Percentiles rank a stretch among this genome's conserved stretches.
These are phyloP conservation scores for Aphidius gifuensis DNA, from an alignment of 1,140 invertebrate genomes.

Conservation along the genomic window DNA sequence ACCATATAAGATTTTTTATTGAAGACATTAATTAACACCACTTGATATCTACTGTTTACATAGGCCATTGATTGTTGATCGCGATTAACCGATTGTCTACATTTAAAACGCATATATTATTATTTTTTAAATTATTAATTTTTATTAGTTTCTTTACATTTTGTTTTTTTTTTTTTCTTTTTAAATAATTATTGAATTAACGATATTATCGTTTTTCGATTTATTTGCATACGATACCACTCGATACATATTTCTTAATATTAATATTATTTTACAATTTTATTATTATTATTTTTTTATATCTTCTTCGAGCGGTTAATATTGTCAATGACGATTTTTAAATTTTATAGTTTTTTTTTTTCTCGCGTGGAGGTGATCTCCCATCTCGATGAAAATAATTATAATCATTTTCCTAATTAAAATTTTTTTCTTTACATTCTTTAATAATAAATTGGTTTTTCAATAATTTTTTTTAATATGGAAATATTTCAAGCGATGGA, in stretches of 20 bases:
- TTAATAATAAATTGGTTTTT: neutral
- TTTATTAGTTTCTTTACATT: conserved; percentile 3
- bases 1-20: conserved; percentile 17
- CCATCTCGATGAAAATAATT: neutral
- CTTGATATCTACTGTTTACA: conserved; percentile 30
- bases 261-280: conserved; percentile 23
- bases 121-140: conserved; percentile 16
- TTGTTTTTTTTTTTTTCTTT: conserved; percentile 12
- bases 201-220: neutral
- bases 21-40: conserved; percentile 36
- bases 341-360: conserved; percentile 14
- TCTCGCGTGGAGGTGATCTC: conserved; percentile 14
- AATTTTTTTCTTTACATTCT: neutral
- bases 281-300: no score
- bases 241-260: conserved; percentile 25
- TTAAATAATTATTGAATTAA: neutral
- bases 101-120: conserved; percentile 19
- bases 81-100: conserved; percentile 25
- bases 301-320: conserved; percentile 28
- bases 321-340: conserved; percentile 35
- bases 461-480: neutral
- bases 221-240: conserved; percentile 6
- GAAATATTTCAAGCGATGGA: conserved; percentile 5
- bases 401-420: conserved; percentile 11
- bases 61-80: conserved; percentile 42